Conservation (phyloP, 2,113 vertebrate species). For the Crypturellus undulatus region DNA sequence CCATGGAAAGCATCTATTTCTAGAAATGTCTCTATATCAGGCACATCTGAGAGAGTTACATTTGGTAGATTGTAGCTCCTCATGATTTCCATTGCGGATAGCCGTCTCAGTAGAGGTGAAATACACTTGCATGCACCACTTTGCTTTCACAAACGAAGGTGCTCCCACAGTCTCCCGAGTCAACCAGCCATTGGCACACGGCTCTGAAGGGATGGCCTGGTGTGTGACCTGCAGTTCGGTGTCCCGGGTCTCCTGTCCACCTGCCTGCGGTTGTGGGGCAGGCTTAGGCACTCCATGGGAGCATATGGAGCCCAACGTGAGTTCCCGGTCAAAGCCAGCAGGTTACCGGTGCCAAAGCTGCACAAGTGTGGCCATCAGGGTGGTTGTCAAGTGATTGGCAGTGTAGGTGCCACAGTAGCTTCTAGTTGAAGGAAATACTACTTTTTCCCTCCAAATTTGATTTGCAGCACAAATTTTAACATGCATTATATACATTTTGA, state of each 20-base stretch:
- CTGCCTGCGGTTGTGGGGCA: fast-evolving
- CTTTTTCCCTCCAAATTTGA: neutral
- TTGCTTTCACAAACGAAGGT: constrained; percentile 14
- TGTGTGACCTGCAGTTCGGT: neutral
- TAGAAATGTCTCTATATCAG: constrained; percentile 41
- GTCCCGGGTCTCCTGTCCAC: neutral
- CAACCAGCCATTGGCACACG: neutral
- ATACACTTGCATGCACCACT: constrained; percentile 15
- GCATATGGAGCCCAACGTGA: neutral
- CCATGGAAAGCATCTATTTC: constrained; percentile 42
- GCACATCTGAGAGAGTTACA: neutral
- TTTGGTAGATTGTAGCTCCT: neutral
- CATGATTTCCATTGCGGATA: constrained; percentile 40
- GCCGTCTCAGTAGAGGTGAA: constrained; percentile 26
- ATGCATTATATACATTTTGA: neutral
- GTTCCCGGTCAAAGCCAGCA: neutral
- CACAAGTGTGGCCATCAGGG: neutral
- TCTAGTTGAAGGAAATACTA: neutral
- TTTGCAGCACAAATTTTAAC: neutral
- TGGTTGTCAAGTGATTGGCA: neutral
- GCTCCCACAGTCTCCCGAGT: neutral
- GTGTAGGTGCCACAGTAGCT: constrained; percentile 14
- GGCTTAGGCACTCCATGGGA: neutral
- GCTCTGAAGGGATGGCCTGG: neutral
- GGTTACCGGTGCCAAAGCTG: neutral